Evolutionary conservation across 2,888 invertebrate genomes (phyloP).

Genomic region (Nezara viridula): DNA sequence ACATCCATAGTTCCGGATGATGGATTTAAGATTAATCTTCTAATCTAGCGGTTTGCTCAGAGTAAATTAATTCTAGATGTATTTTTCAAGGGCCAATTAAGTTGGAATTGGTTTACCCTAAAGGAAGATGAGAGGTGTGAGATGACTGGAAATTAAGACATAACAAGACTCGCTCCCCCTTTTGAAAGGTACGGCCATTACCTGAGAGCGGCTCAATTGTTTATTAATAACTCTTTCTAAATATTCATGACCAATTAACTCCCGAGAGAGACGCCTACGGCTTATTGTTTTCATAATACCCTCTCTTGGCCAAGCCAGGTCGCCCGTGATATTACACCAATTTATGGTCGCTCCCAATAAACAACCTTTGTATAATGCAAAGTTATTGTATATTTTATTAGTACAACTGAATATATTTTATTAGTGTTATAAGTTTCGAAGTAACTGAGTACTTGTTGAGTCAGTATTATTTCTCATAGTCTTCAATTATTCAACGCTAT

Average conservation of each 20-base stretch:
- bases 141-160: constrained; percentile 39
- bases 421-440: not conserved
- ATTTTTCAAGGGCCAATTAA: constrained; percentile 21
- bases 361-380: not conserved
- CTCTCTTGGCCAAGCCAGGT: not conserved
- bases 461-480: not conserved
- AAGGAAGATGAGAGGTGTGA: constrained; percentile 38
- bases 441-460: not conserved
- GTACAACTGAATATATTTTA: not conserved
- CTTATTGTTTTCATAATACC: constrained; percentile 31
- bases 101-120: constrained; percentile 8
- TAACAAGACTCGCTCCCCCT: constrained; percentile 45
- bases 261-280: constrained; percentile 34
- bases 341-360: constrained; percentile 2
- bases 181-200: constrained; percentile 30
- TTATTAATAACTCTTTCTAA: constrained; percentile 51
- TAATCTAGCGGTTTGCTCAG: constrained; percentile 19
- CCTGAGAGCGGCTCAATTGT: constrained; percentile 44
- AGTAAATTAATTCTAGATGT: not conserved
- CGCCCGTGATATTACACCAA: not conserved
- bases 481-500: not conserved
- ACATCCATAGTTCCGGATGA: not conserved
- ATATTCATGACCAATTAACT: constrained; percentile 45
- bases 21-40: constrained; percentile 26
- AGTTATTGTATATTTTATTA: not conserved